Conservation (phyloP, 1,140 invertebrate genomes). For the Drosophila bocki region DNA sequence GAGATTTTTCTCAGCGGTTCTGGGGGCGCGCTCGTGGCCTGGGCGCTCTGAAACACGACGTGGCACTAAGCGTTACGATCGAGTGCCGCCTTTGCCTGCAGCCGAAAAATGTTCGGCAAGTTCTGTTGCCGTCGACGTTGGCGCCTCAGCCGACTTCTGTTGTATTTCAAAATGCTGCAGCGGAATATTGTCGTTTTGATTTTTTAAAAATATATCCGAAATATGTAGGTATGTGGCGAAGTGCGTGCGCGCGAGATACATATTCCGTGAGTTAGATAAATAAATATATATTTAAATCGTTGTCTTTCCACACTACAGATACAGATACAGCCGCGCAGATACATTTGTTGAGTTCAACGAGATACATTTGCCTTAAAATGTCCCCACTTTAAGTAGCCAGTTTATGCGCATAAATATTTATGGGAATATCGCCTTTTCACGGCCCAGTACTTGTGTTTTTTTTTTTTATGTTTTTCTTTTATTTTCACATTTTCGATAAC, state of each 20-base stretch:
- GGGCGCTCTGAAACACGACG: conserved; percentile 75
- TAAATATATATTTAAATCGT: conserved; percentile 41
- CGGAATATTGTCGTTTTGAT: conserved; percentile 74
- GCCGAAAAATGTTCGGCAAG: conserved; percentile 24
- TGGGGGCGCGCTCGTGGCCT: conserved; percentile 61
- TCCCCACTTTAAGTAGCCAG: conserved; percentile 30
- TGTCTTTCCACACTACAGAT: not conserved
- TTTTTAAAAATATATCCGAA: conserved; percentile 78
- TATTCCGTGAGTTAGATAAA: conserved; percentile 44
- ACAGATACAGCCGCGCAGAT: conserved; percentile 11
- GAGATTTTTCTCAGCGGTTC: conserved; percentile 3
- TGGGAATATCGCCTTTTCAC: conserved; percentile 22
- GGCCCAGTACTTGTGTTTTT: not conserved
- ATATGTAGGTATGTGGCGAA: conserved; percentile 30
- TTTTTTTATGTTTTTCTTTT: not conserved
- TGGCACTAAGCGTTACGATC: conserved; percentile 65
- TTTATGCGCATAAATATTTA: conserved; percentile 49
- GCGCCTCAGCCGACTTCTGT: conserved; percentile 48
- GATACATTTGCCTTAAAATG: conserved; percentile 55
- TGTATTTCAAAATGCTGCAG: conserved; percentile 81
- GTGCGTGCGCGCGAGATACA: conserved; percentile 40
- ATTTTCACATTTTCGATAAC: conserved; percentile 17
- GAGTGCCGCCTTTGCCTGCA: conserved; percentile 55
- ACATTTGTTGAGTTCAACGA: conserved; percentile 22
- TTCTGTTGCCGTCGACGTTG: conserved; percentile 13